Evolutionary conservation across 2,797 vertebrate species (phyloP).

Genomic region (Alca torda): DNA sequence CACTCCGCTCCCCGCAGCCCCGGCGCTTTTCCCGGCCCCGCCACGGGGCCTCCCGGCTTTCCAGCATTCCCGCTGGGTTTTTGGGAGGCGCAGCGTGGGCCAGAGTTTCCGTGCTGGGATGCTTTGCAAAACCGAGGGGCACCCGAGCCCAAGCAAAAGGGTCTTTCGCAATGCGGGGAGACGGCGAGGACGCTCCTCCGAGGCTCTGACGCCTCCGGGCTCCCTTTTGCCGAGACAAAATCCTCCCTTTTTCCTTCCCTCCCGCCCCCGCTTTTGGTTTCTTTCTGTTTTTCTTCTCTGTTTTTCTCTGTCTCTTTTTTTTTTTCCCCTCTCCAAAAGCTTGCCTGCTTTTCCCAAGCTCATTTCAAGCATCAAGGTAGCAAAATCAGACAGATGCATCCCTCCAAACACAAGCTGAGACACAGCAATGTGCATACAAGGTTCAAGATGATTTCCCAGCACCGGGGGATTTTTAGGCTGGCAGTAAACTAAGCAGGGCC

Average conservation of each 20-base stretch:
- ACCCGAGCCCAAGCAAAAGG: neutral
- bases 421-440: neutral
- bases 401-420: neutral
- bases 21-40: neutral
- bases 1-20: neutral
- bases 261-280: neutral
- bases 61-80: slow-evolving; percentile 33
- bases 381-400: neutral
- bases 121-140: slow-evolving; percentile 25
- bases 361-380: neutral
- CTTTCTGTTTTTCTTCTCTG: neutral
- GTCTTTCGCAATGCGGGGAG: neutral
- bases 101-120: neutral
- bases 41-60: slow-evolving; percentile 23
- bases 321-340: neutral
- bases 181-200: neutral
- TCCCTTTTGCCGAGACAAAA: neutral
- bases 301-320: neutral
- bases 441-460: neutral
- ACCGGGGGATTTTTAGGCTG: neutral
- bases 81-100: neutral
- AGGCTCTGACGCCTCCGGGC: neutral
- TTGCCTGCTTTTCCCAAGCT: neutral
- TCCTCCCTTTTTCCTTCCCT: slow-evolving; percentile 1
- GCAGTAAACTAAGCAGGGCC: neutral